Percentiles rank a stretch among this genome's conserved stretches.
These are phyloP conservation scores for Sylvilagus floridanus DNA, from an alignment of 2,797 vertebrate genomes.

Conservation along the genomic window DNA sequence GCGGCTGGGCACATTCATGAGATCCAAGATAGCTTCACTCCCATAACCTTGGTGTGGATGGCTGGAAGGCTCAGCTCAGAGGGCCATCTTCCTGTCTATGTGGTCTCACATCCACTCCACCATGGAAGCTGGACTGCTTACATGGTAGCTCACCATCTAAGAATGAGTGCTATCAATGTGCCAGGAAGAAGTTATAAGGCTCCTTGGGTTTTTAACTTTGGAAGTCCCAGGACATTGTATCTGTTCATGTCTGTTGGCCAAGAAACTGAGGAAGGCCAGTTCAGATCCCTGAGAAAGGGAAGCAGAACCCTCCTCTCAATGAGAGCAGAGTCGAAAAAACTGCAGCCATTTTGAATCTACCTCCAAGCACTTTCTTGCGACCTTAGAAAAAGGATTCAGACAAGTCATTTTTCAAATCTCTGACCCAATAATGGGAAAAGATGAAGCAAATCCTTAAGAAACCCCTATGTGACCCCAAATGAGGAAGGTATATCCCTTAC, in stretches of 20 bases:
- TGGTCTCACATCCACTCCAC: neutral
- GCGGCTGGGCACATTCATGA: neutral
- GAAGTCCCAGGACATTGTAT: neutral
- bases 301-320: neutral
- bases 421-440: constrained; percentile 8
- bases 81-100: neutral
- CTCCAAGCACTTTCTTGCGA: constrained; percentile 21
- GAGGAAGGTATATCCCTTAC: neutral
- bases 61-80: neutral
- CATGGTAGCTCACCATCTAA: neutral
- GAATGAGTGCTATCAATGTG: neutral
- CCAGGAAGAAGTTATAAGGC: neutral
- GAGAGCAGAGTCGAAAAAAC: neutral
- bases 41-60: neutral
- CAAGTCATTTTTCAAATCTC: constrained; percentile 41
- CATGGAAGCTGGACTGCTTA: neutral
- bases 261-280: constrained; percentile 37
- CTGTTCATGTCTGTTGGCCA: neutral
- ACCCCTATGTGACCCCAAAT: neutral
- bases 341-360: constrained; percentile 9
- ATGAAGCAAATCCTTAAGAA: constrained; percentile 29
- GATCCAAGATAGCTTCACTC: neutral
- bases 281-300: constrained; percentile 7
- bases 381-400: constrained; percentile 36
- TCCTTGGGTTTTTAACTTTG: neutral